Conservation (phyloP, 2,797 vertebrate species). For the Netta rufina region DNA sequence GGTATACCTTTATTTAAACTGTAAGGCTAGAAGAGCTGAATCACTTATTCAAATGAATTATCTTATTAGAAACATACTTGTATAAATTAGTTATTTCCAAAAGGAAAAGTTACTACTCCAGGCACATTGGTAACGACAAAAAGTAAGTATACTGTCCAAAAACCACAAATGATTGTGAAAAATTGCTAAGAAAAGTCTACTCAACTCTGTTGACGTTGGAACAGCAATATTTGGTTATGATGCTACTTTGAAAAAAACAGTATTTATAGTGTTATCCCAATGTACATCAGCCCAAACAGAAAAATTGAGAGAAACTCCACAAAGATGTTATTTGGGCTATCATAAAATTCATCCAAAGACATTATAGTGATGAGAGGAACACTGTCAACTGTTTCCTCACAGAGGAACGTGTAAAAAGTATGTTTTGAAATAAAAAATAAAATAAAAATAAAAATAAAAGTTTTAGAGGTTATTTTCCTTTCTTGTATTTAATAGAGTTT, state of each 20-base stretch:
- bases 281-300: slow-evolving; percentile 17
- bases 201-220: slow-evolving; percentile 67
- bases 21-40: neutral
- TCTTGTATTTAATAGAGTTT: neutral
- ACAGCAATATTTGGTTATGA: slow-evolving; percentile 44
- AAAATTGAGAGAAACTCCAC: slow-evolving; percentile 42
- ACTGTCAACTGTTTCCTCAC: slow-evolving; percentile 8
- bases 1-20: neutral
- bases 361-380: neutral
- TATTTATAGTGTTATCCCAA: slow-evolving; percentile 32
- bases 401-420: neutral
- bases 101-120: slow-evolving; percentile 45
- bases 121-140: slow-evolving; percentile 35
- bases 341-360: slow-evolving; percentile 11
- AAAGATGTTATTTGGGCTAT: slow-evolving; percentile 7
- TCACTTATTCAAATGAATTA: neutral
- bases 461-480: neutral
- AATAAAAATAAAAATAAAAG: neutral
- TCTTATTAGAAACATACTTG: slow-evolving; percentile 26
- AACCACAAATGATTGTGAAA: slow-evolving; percentile 69
- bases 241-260: slow-evolving; percentile 54
- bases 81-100: slow-evolving; percentile 51
- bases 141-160: slow-evolving; percentile 41
- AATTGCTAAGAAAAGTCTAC: slow-evolving; percentile 57
- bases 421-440: neutral